Percentiles rank a stretch among this genome's conserved stretches.
These are phyloP conservation scores for Calameuta idolon DNA, from an alignment of 2,888 invertebrate genomes.

Conservation along the genomic window DNA sequence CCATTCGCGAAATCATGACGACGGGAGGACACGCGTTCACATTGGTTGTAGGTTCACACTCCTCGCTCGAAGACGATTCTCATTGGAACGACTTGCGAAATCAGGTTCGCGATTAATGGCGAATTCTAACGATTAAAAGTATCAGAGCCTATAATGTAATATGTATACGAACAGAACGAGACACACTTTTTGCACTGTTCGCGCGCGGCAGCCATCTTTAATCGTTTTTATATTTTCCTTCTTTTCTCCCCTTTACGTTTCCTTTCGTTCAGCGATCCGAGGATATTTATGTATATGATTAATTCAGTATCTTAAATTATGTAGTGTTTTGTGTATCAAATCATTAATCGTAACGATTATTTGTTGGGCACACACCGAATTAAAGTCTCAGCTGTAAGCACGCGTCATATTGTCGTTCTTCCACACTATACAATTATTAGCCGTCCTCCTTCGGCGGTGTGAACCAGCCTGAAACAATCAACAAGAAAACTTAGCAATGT, in stretches of 20 bases:
- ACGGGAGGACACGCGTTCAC: not conserved
- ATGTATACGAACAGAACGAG: not conserved
- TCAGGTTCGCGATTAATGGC: not conserved
- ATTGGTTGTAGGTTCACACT: not conserved
- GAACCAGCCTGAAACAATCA: constrained; percentile 81
- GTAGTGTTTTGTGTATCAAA: constrained; percentile 64
- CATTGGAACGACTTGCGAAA: not conserved
- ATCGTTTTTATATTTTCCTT: constrained; percentile 1
- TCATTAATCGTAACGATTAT: constrained; percentile 63
- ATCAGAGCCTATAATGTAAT: not conserved
- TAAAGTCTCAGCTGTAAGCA: constrained; percentile 65
- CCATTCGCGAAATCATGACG: not conserved
- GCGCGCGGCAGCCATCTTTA: constrained; percentile 2
- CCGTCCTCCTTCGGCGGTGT: constrained; percentile 93
- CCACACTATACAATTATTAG: constrained; percentile 69
- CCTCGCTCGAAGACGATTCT: not conserved
- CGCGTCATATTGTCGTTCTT: constrained; percentile 53
- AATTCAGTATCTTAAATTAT: constrained; percentile 64
- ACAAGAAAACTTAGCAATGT: constrained; percentile 1
- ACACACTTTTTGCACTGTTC: not conserved
- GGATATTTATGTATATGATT: constrained; percentile 62
- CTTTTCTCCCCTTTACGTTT: not conserved
- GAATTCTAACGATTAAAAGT: not conserved
- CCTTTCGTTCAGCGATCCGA: constrained; percentile 37
- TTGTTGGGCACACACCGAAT: constrained; percentile 65